Conservation (phyloP, 2,797 vertebrate genomes). For the Chiroxiphia lanceolata region DNA sequence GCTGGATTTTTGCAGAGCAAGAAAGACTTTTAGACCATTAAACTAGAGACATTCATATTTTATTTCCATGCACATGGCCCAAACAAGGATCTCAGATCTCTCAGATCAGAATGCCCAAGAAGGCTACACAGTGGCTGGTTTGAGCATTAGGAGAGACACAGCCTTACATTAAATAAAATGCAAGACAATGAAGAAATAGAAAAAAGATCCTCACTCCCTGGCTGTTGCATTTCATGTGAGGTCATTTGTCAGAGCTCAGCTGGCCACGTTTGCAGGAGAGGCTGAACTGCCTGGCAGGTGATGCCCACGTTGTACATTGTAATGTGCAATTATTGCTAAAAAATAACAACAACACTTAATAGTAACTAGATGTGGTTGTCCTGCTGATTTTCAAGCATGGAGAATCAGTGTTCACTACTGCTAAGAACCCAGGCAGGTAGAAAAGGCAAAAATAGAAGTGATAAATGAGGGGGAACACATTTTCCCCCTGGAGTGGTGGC, state of each 20-base stretch:
- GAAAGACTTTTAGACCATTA: constrained; percentile 41
- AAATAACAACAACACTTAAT: not conserved
- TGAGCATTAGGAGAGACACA: not conserved
- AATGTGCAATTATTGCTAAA: not conserved
- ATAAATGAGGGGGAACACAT: not conserved
- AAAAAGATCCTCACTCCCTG: not conserved
- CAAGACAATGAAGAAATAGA: not conserved
- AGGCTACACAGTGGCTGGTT: not conserved
- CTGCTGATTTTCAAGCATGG: not conserved
- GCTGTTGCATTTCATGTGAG: not conserved
- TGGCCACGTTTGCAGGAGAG: not conserved
- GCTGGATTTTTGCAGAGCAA: not conserved
- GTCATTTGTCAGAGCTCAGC: not conserved
- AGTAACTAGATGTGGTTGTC: not conserved
- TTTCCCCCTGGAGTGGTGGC: not conserved
- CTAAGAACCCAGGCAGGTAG: not conserved
- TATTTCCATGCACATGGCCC: not conserved
- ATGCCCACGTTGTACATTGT: not conserved
- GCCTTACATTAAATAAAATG: not conserved
- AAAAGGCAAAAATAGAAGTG: not conserved
- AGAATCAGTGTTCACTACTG: not conserved
- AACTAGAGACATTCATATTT: constrained; percentile 26
- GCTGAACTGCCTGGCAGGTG: not conserved
- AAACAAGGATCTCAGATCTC: not conserved
- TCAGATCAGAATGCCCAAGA: not conserved